Conservation (phyloP, 2,797 vertebrate species). For the Scleropages formosus region DNA sequence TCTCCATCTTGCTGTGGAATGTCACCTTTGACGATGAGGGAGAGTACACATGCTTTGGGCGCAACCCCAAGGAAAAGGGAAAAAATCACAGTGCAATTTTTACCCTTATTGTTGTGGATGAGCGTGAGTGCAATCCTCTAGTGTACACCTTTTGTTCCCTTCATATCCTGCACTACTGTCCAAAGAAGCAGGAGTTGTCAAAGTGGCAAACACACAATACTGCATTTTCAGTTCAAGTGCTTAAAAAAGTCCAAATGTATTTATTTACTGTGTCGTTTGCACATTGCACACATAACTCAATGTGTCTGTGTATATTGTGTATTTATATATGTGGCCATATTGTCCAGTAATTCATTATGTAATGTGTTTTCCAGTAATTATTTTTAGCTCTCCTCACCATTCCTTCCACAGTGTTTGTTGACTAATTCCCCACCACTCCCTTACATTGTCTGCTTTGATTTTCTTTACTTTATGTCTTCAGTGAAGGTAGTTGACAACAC, state of each 20-base stretch:
- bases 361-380: too few species aligned
- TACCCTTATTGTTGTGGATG: constrained; percentile 80
- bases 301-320: too few species aligned
- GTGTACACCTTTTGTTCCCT: background rate
- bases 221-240: too few species aligned
- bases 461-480: constrained; percentile 49
- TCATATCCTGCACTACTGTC: too few species aligned
- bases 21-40: constrained; percentile 88
- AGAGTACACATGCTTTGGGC: constrained; percentile 83
- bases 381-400: too few species aligned
- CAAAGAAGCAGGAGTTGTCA: too few species aligned
- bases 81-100: constrained; percentile 79
- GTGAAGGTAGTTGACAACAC: constrained; percentile 90
- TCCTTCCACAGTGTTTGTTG: background rate
- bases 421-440: background rate
- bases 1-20: constrained; percentile 81
- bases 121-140: constrained; percentile 72
- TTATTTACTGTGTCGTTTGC: too few species aligned
- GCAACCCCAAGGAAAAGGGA: constrained; percentile 82
- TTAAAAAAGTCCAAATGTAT: too few species aligned
- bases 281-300: too few species aligned
- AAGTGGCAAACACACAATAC: too few species aligned
- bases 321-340: background rate
- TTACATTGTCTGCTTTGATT: background rate
- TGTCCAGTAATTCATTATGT: too few species aligned